Evolutionary conservation across 2,888 invertebrate genomes (phyloP).

Genomic region (Patella depressa): DNA sequence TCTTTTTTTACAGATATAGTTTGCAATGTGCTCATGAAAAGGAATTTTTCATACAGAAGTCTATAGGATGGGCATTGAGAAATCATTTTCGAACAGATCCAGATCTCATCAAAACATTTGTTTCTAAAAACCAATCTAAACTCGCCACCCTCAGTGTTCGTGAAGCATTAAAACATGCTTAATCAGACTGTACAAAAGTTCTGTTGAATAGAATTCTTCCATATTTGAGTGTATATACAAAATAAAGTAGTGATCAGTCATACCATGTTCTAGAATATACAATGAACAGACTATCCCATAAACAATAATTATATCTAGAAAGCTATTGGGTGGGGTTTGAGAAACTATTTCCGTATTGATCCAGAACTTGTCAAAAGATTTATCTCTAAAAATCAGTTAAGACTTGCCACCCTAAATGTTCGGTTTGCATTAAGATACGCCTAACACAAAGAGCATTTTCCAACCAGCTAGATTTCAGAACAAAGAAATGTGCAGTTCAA

Average conservation of each 20-base stretch:
- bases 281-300: background rate
- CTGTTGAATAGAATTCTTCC: too few relatives aligned
- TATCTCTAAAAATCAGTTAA: constrained; percentile 36
- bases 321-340: constrained; percentile 48
- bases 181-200: background rate
- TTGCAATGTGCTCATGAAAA: constrained; percentile 34
- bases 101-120: constrained; percentile 37
- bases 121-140: constrained; percentile 33
- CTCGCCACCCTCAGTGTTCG: constrained; percentile 37
- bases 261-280: too few relatives aligned
- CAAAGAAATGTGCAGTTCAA: too few relatives aligned
- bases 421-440: constrained; percentile 45
- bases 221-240: too few relatives aligned
- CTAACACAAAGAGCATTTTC: background rate
- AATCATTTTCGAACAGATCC: constrained; percentile 32
- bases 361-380: constrained; percentile 35
- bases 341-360: constrained; percentile 34
- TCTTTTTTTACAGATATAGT: constrained; percentile 39
- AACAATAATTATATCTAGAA: constrained; percentile 51
- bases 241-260: too few relatives aligned
- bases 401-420: constrained; percentile 38
- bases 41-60: constrained; percentile 50
- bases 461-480: too few relatives aligned
- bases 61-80: constrained; percentile 49
- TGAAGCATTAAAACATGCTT: constrained; percentile 46